Percentiles rank a stretch among this genome's conserved stretches.
Evolutionary conservation across 2,888 invertebrate genomes (phyloP).

Genomic region (Lochmaea crataegi): DNA sequence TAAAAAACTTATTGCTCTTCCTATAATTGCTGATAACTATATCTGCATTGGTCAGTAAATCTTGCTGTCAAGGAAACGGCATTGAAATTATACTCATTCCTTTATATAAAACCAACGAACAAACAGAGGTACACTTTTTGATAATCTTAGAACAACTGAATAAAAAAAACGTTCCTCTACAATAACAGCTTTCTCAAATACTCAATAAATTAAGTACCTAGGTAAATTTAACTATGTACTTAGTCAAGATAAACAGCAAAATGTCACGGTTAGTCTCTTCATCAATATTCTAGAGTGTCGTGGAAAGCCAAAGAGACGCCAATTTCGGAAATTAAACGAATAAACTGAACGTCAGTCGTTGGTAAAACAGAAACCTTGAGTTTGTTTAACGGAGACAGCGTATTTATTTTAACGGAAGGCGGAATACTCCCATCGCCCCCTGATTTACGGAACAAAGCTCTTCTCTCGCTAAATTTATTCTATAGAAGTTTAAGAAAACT

Average conservation of each 20-base stretch:
- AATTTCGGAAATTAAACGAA: constrained; percentile 36
- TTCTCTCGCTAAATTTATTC: constrained; percentile 16
- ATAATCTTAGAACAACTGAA: too few species aligned
- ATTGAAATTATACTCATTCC: too few species aligned
- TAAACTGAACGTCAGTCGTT: constrained; percentile 30
- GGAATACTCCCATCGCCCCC: constrained; percentile 15
- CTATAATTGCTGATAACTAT: too few species aligned
- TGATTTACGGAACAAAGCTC: constrained; percentile 28
- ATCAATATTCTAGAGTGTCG: constrained; percentile 29
- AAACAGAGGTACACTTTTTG: too few species aligned
- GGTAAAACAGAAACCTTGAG: constrained; percentile 35
- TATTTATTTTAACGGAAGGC: constrained; percentile 35
- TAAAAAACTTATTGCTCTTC: too few species aligned
- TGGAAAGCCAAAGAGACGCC: constrained; percentile 33
- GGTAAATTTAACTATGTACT: constrained; percentile 20
- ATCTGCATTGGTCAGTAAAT: too few species aligned
- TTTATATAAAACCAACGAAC: too few species aligned
- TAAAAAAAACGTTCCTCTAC: too few species aligned
- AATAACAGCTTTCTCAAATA: background rate
- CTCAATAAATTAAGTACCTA: constrained; percentile 11
- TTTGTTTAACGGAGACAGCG: constrained; percentile 34
- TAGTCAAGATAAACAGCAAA: constrained; percentile 21
- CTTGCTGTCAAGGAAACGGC: too few species aligned
- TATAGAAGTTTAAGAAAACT: background rate
- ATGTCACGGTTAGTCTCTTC: constrained; percentile 27